phyloP scores from a whole-genome alignment of 2,113 vertebrate species.

The Condylura cristata region DNA sequence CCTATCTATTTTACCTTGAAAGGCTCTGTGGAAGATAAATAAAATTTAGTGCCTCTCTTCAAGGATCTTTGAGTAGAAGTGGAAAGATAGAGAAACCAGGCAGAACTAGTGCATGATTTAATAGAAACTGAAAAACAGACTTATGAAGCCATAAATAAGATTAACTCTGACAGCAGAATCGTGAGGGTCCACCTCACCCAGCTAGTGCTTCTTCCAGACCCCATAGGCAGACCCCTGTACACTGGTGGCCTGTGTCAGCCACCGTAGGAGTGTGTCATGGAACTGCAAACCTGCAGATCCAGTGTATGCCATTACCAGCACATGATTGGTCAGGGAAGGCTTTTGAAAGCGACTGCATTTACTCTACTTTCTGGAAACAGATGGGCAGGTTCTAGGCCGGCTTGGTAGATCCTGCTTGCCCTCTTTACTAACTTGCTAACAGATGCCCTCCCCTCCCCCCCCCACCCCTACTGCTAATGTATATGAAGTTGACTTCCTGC shows the following conservation, averaged over 20 bases:
- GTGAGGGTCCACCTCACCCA: rapidly evolving
- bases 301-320: not conserved
- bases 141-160: not conserved
- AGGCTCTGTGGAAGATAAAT: not conserved
- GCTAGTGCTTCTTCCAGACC: not conserved
- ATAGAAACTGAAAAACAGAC: not conserved
- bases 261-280: rapidly evolving
- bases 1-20: not conserved
- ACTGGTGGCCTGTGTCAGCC: not conserved
- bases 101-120: not conserved
- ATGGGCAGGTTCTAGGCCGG: not conserved
- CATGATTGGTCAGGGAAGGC: not conserved
- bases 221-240: rapidly evolving
- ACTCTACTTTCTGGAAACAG: not conserved
- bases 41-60: not conserved
- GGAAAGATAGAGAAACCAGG: not conserved
- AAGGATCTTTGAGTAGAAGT: not conserved
- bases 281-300: too few relatives aligned
- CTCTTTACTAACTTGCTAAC: not conserved
- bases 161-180: not conserved
- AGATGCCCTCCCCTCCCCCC: not conserved
- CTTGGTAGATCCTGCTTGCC: not conserved
- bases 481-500: not conserved
- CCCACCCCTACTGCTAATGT: not conserved
- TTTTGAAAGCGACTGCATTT: not conserved